Evolutionary conservation across 2,113 vertebrate species (phyloP), one percentile per base, ranked within the genome.

Genomic region (Microcebus ravelobensis): DNA sequence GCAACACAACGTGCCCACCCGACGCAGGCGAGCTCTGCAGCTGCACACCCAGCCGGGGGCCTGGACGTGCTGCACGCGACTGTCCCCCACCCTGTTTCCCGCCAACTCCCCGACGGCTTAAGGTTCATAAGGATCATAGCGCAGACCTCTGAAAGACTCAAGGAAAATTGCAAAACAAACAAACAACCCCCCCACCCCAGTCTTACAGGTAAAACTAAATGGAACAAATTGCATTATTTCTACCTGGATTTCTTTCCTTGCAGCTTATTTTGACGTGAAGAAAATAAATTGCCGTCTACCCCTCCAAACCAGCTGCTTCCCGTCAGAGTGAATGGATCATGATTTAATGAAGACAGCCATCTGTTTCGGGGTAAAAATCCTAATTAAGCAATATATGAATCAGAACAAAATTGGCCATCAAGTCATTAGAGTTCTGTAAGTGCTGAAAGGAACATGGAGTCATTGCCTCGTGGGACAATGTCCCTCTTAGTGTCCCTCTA

Each of bases 381-480:
- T 98, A 98, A 98, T 98, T 98, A 98, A 98, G 97, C 96, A 97
- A 97, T 98, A 97, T 97, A 97, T 95, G 96, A 96, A 98, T 98
- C 97, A 98, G 98, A 98, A 96, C 96, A 97, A 97, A 98, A 97
- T 96, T 93, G 98, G 87, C 96, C 95, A 92, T 96, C 94, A 96
- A 97, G 90, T 84, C 97, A 95, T 98, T 98, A 98, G 96, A 97
- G 97, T 97, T 97, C 95, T 91, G 13, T 95, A 95, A 97, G 90
- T 82, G 94, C 90, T 77, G 14, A 27, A 50, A 95, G 83, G 57
- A 95, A 95, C 1, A 2, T 85, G 92, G 90, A 96, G 50, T 59
- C 50, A 36, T 34, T 65, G 88, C 52, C 87, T 39, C 27, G 12
- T 70, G 79, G 36, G 7, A 3, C 12, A 4, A 42, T 42, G 42